Percentiles rank a stretch among this genome's conserved stretches.
These are phyloP conservation scores for Gracilinanus agilis DNA, from an alignment of 2,113 vertebrate species.

Conservation along the genomic window DNA sequence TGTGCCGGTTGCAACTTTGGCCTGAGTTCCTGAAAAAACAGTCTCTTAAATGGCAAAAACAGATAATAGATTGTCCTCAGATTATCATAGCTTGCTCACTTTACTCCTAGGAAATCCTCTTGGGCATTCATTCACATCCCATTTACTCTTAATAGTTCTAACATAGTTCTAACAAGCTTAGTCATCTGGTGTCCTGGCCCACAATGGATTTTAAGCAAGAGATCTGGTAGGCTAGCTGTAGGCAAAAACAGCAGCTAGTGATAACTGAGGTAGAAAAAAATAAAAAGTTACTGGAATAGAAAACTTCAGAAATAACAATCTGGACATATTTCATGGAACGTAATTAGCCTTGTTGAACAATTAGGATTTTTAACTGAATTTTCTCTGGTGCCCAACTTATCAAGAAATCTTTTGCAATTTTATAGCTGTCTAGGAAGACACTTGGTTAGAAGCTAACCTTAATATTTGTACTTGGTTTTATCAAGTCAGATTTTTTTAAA, in stretches of 20 bases:
- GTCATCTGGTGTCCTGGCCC: background rate
- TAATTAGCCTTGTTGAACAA: background rate
- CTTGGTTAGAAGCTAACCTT: background rate
- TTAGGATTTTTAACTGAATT: background rate
- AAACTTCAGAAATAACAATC: background rate
- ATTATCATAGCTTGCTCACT: background rate
- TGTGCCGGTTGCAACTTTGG: background rate
- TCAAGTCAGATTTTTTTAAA: background rate
- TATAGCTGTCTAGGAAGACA: background rate
- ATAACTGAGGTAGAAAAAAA: background rate
- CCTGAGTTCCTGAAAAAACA: background rate
- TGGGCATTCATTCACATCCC: background rate
- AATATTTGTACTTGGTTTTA: background rate
- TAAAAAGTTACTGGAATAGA: background rate
- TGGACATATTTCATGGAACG: background rate
- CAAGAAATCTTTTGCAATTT: background rate
- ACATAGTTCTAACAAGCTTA: background rate
- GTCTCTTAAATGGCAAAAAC: constrained; percentile 16
- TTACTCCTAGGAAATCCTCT: background rate
- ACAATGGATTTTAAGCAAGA: background rate
- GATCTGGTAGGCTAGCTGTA: background rate
- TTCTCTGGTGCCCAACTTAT: background rate
- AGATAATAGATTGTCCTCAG: background rate
- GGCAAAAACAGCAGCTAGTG: background rate
- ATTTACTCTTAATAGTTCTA: background rate